Conservation (phyloP, 2,888 invertebrate genomes). For the Polyploca ridens region DNA sequence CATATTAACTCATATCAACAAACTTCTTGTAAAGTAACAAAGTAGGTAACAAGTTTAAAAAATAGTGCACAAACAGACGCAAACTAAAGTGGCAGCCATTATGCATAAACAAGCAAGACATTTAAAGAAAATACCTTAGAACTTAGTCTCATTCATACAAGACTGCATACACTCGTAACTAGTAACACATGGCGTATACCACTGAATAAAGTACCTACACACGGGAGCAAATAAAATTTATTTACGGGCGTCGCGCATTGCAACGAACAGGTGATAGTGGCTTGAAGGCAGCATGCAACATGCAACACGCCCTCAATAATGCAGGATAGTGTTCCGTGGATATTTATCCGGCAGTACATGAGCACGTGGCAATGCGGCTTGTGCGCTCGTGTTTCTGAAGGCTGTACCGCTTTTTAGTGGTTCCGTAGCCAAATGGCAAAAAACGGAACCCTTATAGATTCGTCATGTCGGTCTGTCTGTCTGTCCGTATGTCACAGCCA, state of each 20-base stretch:
- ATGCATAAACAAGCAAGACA: slow-evolving; percentile 1
- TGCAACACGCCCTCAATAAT: neutral
- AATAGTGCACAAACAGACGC: no score
- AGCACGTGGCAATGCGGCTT: neutral
- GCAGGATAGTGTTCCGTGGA: neutral
- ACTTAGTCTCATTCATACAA: neutral
- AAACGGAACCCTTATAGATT: no score
- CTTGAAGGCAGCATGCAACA: slow-evolving; percentile 7
- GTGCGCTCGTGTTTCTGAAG: neutral
- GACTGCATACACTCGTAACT: neutral
- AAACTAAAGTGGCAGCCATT: neutral
- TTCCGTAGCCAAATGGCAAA: no score
- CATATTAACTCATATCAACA: no score
- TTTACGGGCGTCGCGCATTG: slow-evolving; percentile 11
- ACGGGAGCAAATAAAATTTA: slow-evolving; percentile 13
- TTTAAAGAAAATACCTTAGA: neutral
- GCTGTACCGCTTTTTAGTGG: neutral
- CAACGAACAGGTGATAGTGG: neutral
- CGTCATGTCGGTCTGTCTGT: no score
- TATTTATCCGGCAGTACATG: slow-evolving; percentile 2
- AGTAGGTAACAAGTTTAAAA: neutral
- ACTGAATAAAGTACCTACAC: neutral
- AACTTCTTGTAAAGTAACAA: neutral
- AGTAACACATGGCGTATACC: slow-evolving; percentile 2
- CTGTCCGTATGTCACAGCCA: no score